Evolutionary conservation across 2,113 vertebrate genomes (phyloP), one percentile per base, ranked within the genome.

Genomic region (Varanus komodoensis): DNA sequence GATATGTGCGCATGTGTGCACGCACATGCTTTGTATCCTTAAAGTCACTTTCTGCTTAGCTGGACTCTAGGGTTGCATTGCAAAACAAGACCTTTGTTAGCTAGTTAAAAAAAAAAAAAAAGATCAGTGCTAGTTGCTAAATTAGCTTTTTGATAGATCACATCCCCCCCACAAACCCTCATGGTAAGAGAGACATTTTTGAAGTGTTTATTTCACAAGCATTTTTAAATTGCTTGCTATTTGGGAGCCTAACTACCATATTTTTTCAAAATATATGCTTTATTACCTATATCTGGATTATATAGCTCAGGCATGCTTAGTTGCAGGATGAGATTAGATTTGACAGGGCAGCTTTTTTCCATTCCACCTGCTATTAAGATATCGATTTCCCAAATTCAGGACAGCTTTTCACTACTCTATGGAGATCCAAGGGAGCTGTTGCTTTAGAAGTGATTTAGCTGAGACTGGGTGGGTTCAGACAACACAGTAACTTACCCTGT

Each of bases 61-160:
- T 61, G 92, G 80, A 32, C 81, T 81, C 75, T 80, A 12, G 87
- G 89, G 29, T 38, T 75, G 4, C 57, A 4, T 52, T 78, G 14
- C 86, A 89, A 90, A 91, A 93, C 38, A 19, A 61, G 82, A 92
- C 82, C 87, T 91, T 90, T 93, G 82, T 92, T 82, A 93, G 86
- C 82, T 83, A 38, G 87, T 89, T 61, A 83, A 92, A 92, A 94
- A 91, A 89, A 89, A 93, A 94, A 91, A 92, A 94, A 91, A 90
- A 89, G 93, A 94, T 92, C 93, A 90, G 34, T 82, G 85, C 90
- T 84, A 78, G 29, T 86, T 90, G 90, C 86, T 83, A 83, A 91
- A 67, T 82, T 11, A 94, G 90, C 91, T 90, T 27, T 0, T 0
- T 23, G 87, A 90, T 92, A 93, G 50, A 71, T 4, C 5, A 87